Evolutionary conservation across 1,140 invertebrate genomes (phyloP), one percentile per base, ranked within the genome.

Genomic region (Philotrypesis tridentata): DNA sequence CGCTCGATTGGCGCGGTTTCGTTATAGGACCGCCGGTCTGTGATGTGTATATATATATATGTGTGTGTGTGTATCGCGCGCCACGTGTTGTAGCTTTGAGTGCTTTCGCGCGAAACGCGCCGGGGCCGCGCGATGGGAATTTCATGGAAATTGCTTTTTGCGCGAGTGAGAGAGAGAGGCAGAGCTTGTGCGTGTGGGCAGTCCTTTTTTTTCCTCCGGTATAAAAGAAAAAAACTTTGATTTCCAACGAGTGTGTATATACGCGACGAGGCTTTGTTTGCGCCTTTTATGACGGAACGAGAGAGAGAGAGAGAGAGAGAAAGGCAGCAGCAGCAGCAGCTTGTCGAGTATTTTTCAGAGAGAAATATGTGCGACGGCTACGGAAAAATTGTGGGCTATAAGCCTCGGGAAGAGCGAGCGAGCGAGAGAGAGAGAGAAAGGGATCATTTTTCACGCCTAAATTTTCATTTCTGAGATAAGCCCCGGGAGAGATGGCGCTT

Each of bases 81-180:
- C 4, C 61, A 21, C n/a, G 60, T 61, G 60, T 25, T 21, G 21
- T n/a, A 17, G 48, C 17, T 55, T 55, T 55, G 48, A 55, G 48
- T n/a, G 48, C 48, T 55, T 55, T 55, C 48, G 48, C 21, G n/a
- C n/a, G 21, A 55, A 55, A 55, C 21, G 40, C 48, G 48, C 21
- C 48, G 17, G 0, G 3, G 2, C 0, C 60, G 60, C 9, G n/a
- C 61, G 61, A 65, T 27, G 61, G 14, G 27, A 65, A 65, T 55
- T 65, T 65, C 61, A 65, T 65, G 61, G 61, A 65, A 65, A 65
- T 65, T 65, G 61, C 23, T 65, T 65, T 65, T 65, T 8, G 61
- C 11, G 0, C 2, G 40, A 8, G 8, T 8, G 33, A 37, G 33
- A 37, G 3, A 5, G 33, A 5, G 33, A 5, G 33, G 3, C 3